These are phyloP conservation scores for Strix uralensis DNA, from an alignment of 2,113 vertebrate species.

Conservation along the genomic window DNA sequence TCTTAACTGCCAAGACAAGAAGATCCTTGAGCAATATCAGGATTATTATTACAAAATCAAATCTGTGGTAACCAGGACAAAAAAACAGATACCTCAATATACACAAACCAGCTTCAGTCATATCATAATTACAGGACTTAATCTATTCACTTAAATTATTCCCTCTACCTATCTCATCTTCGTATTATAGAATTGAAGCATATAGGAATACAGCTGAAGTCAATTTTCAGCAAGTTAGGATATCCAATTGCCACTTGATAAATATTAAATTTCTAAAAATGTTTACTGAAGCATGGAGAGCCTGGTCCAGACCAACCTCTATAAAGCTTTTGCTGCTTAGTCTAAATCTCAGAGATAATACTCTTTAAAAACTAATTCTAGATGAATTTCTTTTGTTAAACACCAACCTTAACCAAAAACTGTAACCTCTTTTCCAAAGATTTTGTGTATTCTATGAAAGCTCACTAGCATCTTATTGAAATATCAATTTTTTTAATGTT, in stretches of 20 bases:
- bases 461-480: not conserved
- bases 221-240: not conserved
- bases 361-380: not conserved
- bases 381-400: not conserved
- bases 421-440: not conserved
- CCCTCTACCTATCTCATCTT: not conserved
- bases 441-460: not conserved
- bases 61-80: not conserved
- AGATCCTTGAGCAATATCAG: not conserved
- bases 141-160: not conserved
- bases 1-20: not conserved
- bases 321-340: not conserved
- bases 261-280: not conserved
- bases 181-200: not conserved
- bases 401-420: not conserved
- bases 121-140: not conserved
- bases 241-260: not conserved
- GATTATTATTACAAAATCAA: not conserved
- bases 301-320: not conserved
- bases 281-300: not conserved
- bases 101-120: not conserved
- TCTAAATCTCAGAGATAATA: not conserved
- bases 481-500: not conserved
- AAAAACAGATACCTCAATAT: not conserved
- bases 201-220: not conserved